Evolutionary conservation across 2,888 invertebrate species (phyloP).

Genomic region (Diogma glabrata): DNA sequence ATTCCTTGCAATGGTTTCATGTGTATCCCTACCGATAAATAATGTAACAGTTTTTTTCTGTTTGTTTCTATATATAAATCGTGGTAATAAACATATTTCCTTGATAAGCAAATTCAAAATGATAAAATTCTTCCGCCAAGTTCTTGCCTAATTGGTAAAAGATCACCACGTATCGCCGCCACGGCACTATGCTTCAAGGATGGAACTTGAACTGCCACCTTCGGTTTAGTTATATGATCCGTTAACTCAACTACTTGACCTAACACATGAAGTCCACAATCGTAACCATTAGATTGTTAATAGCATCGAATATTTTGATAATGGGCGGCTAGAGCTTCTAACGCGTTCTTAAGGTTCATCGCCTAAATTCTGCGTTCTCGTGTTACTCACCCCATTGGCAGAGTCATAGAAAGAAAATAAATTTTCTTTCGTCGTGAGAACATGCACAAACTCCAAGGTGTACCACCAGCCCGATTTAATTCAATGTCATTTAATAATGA

Average conservation of each 20-base stretch:
- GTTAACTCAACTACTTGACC: conserved; percentile 58
- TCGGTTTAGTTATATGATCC: conserved; percentile 32
- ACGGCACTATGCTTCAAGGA: conserved; percentile 41
- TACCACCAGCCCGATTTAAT: conserved; percentile 63
- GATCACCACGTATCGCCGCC: conserved; percentile 47
- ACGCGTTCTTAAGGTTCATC: conserved; percentile 37
- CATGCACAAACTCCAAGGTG: conserved; percentile 83
- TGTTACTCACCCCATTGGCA: conserved; percentile 51
- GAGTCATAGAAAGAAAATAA: conserved; percentile 77
- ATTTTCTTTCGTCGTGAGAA: conserved; percentile 60
- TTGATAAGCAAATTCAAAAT: too few species aligned
- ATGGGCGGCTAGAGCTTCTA: conserved; percentile 37
- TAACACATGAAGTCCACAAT: conserved; percentile 84
- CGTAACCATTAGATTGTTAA: conserved; percentile 77
- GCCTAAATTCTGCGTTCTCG: conserved; percentile 53
- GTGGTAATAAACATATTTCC: too few species aligned
- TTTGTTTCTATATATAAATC: too few species aligned
- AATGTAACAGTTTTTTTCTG: too few species aligned
- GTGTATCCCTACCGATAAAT: too few species aligned
- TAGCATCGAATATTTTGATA: conserved; percentile 47
- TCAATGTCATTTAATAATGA: conserved; percentile 79
- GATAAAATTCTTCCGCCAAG: conserved; percentile 38
- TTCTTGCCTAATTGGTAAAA: conserved; percentile 48
- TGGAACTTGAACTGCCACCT: conserved; percentile 29
- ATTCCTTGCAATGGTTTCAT: too few species aligned